A percentile compares a stretch with the other conserved stretches of the same genome.
Evolutionary conservation across 2,113 vertebrate species (phyloP).

Genomic region (Empidonax alnorum): DNA sequence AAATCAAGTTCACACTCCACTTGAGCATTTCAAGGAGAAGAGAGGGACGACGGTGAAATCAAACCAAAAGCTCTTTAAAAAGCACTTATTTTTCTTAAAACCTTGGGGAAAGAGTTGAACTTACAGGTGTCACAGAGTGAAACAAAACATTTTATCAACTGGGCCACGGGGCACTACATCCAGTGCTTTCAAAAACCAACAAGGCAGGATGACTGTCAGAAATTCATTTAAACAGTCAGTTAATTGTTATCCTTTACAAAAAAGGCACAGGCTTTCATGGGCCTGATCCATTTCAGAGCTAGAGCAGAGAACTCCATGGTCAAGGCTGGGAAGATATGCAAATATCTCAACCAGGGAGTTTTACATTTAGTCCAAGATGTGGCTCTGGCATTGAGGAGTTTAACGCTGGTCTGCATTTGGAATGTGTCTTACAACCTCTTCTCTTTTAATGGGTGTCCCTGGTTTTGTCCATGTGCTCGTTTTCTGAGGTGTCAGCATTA

Average conservation of each 20-base stretch:
- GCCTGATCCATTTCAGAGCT: constrained; percentile 4
- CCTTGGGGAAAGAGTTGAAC: neutral
- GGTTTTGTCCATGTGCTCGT: constrained; percentile 36
- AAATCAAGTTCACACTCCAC: constrained; percentile 30
- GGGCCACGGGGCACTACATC: neutral
- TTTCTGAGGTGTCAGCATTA: constrained; percentile 68
- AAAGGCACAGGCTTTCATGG: constrained; percentile 17
- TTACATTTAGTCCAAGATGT: neutral
- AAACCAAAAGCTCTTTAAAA: neutral
- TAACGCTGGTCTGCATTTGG: neutral
- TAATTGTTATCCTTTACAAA: constrained; percentile 41
- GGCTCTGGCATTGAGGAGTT: neutral
- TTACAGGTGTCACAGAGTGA: neutral
- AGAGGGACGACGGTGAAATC: neutral
- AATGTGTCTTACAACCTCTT: neutral
- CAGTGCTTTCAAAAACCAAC: constrained; percentile 15
- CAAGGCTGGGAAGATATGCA: neutral
- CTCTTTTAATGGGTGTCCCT: constrained; percentile 2
- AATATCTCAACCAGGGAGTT: neutral
- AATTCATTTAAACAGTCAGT: constrained; percentile 44
- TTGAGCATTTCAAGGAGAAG: neutral
- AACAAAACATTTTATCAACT: constrained; percentile 2
- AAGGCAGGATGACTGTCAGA: constrained; percentile 9
- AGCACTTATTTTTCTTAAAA: neutral
- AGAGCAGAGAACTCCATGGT: constrained; percentile 8